phyloP scores from a whole-genome alignment of 1,140 invertebrate genomes.

The Solenopsis invicta region DNA sequence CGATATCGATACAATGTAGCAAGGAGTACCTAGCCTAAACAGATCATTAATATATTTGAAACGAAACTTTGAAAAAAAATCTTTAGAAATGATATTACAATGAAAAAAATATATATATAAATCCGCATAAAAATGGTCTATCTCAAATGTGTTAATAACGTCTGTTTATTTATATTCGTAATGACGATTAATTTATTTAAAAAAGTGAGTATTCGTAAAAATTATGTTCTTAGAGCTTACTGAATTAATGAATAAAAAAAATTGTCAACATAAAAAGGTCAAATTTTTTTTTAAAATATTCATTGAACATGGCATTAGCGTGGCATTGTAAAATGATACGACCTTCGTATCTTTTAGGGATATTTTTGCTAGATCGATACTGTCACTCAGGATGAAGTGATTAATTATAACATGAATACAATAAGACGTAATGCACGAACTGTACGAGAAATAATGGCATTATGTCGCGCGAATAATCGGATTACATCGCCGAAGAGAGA shows the following conservation, averaged over 20 bases:
- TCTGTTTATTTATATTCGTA: slow-evolving; percentile 1
- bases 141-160: slow-evolving; percentile 18
- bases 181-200: slow-evolving; percentile 22
- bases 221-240: slow-evolving; percentile 2
- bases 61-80: not conserved
- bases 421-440: not conserved
- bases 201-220: not conserved
- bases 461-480: slow-evolving; percentile 22
- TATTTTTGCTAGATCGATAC: not conserved
- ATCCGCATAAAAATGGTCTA: not conserved
- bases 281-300: not conserved
- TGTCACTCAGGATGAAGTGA: not conserved
- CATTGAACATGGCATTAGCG: not conserved
- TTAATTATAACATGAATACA: not conserved
- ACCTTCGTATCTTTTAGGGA: not conserved
- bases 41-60: slow-evolving; percentile 62
- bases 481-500: not conserved
- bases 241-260: slow-evolving; percentile 20
- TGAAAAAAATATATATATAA: not conserved
- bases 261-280: not conserved
- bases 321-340: not conserved
- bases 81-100: slow-evolving; percentile 14
- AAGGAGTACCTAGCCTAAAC: slow-evolving; percentile 80
- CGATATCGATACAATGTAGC: slow-evolving; percentile 55
- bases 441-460: not conserved